Percentiles rank a stretch among this genome's conserved stretches.
phyloP scores from a whole-genome alignment of 2,888 invertebrate species.

The Tetropium fuscum region DNA sequence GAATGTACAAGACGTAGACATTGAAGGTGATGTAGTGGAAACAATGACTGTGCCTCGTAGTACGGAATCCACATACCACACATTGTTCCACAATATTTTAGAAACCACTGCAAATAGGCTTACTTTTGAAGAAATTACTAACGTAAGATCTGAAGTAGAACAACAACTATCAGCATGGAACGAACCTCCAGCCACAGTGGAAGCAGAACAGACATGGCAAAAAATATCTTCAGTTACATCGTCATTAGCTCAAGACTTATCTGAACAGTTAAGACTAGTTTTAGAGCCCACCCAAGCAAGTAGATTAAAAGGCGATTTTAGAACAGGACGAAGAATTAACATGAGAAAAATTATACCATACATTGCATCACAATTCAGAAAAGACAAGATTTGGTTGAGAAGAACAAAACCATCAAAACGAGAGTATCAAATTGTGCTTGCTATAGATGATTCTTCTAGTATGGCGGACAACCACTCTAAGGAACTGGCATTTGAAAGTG shows the following conservation, averaged over 20 bases:
- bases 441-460: conserved; percentile 95
- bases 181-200: conserved; percentile 65
- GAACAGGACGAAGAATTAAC: conserved; percentile 96
- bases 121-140: conserved; percentile 63
- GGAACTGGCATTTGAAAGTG: conserved; percentile 93
- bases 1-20: conserved; percentile 68
- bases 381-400: conserved; percentile 98
- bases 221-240: conserved; percentile 71
- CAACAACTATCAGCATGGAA: conserved; percentile 68
- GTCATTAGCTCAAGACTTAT: conserved; percentile 83
- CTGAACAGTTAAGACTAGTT: conserved; percentile 93
- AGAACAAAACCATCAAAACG: conserved; percentile 95
- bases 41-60: conserved; percentile 78
- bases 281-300: conserved; percentile 96
- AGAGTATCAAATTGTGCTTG: conserved; percentile 95
- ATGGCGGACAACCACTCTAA: conserved; percentile 93
- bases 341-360: conserved; percentile 99
- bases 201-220: conserved; percentile 73
- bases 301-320: conserved; percentile 93
- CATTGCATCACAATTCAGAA: conserved; percentile 98
- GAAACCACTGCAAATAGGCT: conserved; percentile 49
- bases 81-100: conserved; percentile 64
- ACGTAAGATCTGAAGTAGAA: conserved; percentile 67
- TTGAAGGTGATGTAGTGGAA: conserved; percentile 80
- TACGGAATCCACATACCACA: conserved; percentile 82